A percentile compares a stretch with the other conserved stretches of the same genome.
Evolutionary conservation across 2,888 invertebrate species (phyloP).

Genomic region (Neoaliturus tenellus): DNA sequence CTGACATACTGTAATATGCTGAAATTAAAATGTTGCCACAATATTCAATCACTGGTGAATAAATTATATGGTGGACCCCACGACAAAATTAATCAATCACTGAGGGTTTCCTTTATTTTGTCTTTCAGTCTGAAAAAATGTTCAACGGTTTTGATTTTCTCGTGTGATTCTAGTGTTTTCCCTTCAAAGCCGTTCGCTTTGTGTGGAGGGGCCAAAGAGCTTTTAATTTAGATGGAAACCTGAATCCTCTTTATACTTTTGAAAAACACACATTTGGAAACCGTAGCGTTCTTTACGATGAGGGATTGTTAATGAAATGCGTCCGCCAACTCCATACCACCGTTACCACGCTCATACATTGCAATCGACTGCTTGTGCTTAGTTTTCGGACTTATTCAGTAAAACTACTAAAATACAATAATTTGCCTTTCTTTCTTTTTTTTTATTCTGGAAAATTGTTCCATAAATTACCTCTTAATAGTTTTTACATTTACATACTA

Average conservation of each 20-base stretch:
- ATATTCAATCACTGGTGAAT: too few species aligned
- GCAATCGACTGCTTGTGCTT: too few species aligned
- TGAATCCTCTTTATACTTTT: slow-evolving; percentile 16
- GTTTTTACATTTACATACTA: too few species aligned
- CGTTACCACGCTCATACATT: too few species aligned
- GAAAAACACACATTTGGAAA: slow-evolving; percentile 5
- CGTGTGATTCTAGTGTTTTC: slow-evolving; percentile 5
- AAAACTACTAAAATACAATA: too few species aligned
- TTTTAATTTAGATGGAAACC: slow-evolving; percentile 32
- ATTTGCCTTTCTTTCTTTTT: too few species aligned
- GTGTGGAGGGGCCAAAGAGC: slow-evolving; percentile 26
- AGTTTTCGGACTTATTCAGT: too few species aligned
- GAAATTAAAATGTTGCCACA: too few species aligned
- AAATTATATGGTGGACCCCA: neutral
- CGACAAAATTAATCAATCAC: neutral
- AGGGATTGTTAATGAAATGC: neutral
- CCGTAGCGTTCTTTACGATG: neutral
- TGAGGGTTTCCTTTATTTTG: neutral
- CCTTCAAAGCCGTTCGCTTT: neutral
- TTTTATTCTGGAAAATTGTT: too few species aligned
- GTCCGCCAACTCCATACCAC: neutral
- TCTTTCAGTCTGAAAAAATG: neutral
- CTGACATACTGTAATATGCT: too few species aligned
- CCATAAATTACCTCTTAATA: too few species aligned
- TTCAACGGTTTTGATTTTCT: slow-evolving; percentile 16